Conservation (phyloP, 92 coral and sea anemone genomes). For the Zoanthus gigantus region DNA sequence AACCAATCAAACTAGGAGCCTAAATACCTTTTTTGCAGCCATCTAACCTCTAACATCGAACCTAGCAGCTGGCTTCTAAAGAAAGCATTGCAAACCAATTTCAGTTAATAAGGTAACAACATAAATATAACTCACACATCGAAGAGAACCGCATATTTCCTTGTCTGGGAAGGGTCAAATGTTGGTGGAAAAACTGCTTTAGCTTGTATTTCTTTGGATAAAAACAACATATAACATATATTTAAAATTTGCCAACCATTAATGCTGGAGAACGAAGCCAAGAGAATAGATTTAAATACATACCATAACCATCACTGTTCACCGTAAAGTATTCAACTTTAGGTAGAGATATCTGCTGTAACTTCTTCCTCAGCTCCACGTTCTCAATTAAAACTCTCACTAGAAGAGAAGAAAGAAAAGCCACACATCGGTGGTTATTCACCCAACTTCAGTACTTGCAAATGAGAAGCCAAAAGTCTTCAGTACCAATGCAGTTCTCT, state of each 20-base stretch:
- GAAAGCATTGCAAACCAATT: too few species aligned
- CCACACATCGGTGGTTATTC: background rate
- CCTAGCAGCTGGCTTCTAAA: too few species aligned
- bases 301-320: slow-evolving; percentile 29
- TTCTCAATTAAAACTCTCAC: slow-evolving; percentile 22
- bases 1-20: too few species aligned
- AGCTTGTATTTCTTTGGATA: slow-evolving; percentile 18
- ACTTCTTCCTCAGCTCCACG: slow-evolving; percentile 21
- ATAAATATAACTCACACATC: slow-evolving; percentile 31
- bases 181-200: slow-evolving; percentile 40
- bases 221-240: background rate
- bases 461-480: too few species aligned
- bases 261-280: background rate
- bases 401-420: background rate
- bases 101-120: too few species aligned
- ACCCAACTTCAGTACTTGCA: too few species aligned
- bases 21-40: too few species aligned
- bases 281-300: background rate
- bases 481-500: too few species aligned
- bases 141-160: slow-evolving; percentile 38
- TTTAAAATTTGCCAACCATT: background rate
- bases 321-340: slow-evolving; percentile 48
- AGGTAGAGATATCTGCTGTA: slow-evolving; percentile 24
- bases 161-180: background rate
- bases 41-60: too few species aligned